phyloP scores from a whole-genome alignment of 2,113 vertebrate genomes.

The Cisticola juncidis region DNA sequence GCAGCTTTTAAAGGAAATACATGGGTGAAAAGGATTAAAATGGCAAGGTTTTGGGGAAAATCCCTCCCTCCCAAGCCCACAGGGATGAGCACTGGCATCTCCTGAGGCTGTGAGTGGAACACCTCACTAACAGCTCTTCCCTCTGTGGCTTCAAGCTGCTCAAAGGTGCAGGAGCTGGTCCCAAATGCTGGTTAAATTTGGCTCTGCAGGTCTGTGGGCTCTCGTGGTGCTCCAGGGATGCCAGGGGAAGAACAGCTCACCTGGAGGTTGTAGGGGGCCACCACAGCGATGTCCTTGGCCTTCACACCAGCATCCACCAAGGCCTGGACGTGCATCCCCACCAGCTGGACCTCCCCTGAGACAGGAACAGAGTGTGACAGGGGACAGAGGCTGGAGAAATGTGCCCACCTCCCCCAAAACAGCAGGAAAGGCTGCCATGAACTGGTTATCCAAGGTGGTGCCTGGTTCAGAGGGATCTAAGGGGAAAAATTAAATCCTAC shows the following conservation, averaged over 20 bases:
- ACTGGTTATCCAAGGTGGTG: not conserved
- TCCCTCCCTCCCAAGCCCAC: not conserved
- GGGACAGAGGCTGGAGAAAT: not conserved
- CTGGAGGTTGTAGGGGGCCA: conserved; percentile 95
- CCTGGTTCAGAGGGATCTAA: not conserved
- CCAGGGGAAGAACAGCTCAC: conserved; percentile 56
- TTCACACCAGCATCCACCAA: conserved; percentile 86
- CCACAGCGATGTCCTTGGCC: conserved; percentile 86
- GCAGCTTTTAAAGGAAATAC: fast-evolving
- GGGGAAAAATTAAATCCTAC: not conserved
- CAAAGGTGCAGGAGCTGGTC: not conserved
- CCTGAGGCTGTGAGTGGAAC: not conserved
- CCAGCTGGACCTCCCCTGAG: conserved; percentile 91
- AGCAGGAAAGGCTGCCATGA: not conserved
- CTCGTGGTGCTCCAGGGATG: fast-evolving
- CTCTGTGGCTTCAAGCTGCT: not conserved
- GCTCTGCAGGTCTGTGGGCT: not conserved
- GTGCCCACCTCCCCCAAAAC: not conserved
- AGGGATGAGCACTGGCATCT: not conserved
- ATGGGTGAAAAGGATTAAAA: not conserved
- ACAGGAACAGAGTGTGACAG: not conserved
- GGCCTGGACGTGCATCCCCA: conserved; percentile 82
- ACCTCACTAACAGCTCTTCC: not conserved
- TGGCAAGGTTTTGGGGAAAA: fast-evolving
- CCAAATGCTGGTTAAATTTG: not conserved